Conservation (phyloP, 2,888 invertebrate genomes). For the Salticus scenicus region DNA sequence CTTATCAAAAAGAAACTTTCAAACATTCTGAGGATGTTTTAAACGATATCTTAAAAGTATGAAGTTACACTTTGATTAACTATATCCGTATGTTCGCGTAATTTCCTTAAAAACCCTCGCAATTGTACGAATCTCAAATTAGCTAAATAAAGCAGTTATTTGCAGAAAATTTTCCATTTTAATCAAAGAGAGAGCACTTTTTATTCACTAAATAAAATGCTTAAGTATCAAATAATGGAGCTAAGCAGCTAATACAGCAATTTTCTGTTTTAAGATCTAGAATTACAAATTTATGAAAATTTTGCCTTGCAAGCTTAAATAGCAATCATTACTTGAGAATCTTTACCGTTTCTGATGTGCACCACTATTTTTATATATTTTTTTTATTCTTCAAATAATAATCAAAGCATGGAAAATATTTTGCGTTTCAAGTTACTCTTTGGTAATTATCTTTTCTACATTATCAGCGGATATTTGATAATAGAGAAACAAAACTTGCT, state of each 20-base stretch:
- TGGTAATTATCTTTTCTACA: conserved; percentile 60
- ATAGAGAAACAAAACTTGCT: conserved; percentile 40
- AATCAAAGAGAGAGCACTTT: neutral
- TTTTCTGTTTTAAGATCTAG: conserved; percentile 9
- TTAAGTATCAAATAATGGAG: conserved; percentile 5
- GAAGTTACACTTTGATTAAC: too few relatives aligned
- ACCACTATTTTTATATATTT: neutral
- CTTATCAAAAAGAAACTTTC: too few relatives aligned
- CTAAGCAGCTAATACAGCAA: conserved; percentile 12
- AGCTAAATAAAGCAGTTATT: neutral
- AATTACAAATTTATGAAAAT: conserved; percentile 4
- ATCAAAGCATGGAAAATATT: conserved; percentile 4
- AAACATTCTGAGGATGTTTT: too few relatives aligned
- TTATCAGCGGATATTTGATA: conserved; percentile 65
- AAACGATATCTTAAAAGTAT: too few relatives aligned
- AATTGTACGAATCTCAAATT: too few relatives aligned
- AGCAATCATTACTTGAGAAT: conserved; percentile 1
- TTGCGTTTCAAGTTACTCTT: neutral
- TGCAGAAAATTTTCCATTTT: neutral
- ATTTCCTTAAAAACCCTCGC: too few relatives aligned
- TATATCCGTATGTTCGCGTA: too few relatives aligned
- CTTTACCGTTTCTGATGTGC: neutral
- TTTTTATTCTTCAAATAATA: neutral
- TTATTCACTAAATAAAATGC: neutral
- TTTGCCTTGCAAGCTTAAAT: neutral